Evolutionary conservation across 2,888 invertebrate species (phyloP).

Genomic region (Mimumesa dahlbomi): DNA sequence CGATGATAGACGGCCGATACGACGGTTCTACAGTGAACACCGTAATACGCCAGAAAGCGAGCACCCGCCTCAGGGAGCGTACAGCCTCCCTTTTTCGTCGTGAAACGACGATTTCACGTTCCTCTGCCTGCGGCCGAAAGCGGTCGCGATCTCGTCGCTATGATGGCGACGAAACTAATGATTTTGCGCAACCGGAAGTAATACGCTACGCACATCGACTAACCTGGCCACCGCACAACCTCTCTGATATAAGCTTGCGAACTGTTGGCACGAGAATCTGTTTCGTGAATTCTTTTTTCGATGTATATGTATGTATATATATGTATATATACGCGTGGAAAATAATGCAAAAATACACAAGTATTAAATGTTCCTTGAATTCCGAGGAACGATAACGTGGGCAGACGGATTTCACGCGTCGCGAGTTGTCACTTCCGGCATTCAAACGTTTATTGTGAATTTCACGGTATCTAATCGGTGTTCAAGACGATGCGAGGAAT

Average conservation of each 20-base stretch:
- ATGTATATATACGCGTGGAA: neutral
- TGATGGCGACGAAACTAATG: constrained; percentile 85
- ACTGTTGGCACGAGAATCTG: neutral
- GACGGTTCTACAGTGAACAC: constrained; percentile 34
- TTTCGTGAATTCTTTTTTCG: no score
- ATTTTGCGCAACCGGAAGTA: constrained; percentile 62
- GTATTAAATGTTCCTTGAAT: neutral
- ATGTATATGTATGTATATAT: no score
- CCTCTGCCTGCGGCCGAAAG: constrained; percentile 73
- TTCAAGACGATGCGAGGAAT: no score
- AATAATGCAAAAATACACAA: neutral
- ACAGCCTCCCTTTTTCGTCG: constrained; percentile 85
- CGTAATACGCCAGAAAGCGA: constrained; percentile 39
- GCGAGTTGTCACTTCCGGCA: neutral
- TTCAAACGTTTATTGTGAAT: constrained; percentile 1
- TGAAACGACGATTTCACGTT: constrained; percentile 83
- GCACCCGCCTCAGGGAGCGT: constrained; percentile 81
- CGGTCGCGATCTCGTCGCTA: constrained; percentile 84
- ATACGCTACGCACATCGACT: constrained; percentile 1
- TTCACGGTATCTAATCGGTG: no score
- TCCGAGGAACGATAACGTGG: neutral
- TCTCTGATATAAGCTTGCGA: neutral
- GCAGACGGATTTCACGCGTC: no score
- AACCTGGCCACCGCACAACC: neutral
- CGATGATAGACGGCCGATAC: constrained; percentile 47